Base-by-base conservation (phyloP, 53 echinoderm and acorn worm species). In the Echinarachnius parma region DNA sequence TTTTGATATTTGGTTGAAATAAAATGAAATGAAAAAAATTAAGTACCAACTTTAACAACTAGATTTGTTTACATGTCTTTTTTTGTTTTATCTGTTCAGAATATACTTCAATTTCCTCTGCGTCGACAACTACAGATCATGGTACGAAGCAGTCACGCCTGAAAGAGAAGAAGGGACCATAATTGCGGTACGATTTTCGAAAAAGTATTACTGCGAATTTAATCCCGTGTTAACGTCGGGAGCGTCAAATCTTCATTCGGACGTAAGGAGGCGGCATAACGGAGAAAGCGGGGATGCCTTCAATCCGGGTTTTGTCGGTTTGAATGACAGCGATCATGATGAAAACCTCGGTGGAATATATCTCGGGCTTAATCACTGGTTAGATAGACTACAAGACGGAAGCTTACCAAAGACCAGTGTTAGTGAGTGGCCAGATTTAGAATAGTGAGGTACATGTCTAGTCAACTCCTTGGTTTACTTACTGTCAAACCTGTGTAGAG, bases 151-250 rank as follows among this genome's bases (percentile, higher is more conserved):
- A 19, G 11, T 68, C 9, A 36, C 14, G n/a, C 52, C 52, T 0
- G 68, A 29, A 5, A 68, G 36, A 21, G 68, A 68, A 46, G 53
- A 30, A 31, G 92, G 84, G 10, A 77, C 66, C 2, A 65, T 91
- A 13, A 70, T 91, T 19, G 87, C 92, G 14, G 31, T 91, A 15
- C 80, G 92, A 10, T 83, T 84, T 18, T 75, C 92, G 27, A 91
- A 91, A 58, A 83, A 80, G n/a, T 83, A 87, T 47, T 91, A 68
- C 49, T 80, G 31, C 45, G 31, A 71, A 36, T 91, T 83, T 53
- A 59, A 47, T 28, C 78, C 92, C 3, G 50, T 21, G 21, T 2
- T 32, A 3, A 11, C 68, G 1, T 25, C 68, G 0, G 15, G 19
- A 31, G 19, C 13, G 18, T 4, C 50, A 49, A 10, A 24, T 3